These are phyloP conservation scores for Periphyllus acericola DNA, from an alignment of 2,888 invertebrate species.

Conservation along the genomic window DNA sequence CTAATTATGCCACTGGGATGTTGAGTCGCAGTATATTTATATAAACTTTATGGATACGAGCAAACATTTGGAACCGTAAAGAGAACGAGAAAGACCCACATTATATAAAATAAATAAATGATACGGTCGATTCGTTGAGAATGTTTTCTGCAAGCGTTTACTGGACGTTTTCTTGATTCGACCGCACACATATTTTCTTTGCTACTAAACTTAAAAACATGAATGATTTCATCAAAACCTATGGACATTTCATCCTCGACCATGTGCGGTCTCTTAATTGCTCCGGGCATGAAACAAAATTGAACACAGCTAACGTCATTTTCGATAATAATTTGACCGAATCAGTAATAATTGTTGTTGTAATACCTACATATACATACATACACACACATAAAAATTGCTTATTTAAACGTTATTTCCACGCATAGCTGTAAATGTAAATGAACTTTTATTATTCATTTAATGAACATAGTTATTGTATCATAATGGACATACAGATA, in stretches of 20 bases:
- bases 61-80: conserved; percentile 21
- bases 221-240: background rate
- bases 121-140: conserved; percentile 6
- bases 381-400: too few relatives aligned
- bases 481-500: too few relatives aligned
- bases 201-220: background rate
- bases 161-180: conserved; percentile 2
- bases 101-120: conserved; percentile 29
- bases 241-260: background rate
- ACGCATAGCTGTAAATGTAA: too few relatives aligned
- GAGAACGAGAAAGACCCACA: background rate
- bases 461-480: too few relatives aligned
- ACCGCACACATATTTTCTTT: background rate
- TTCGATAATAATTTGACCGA: too few relatives aligned
- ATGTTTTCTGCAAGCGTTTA: background rate
- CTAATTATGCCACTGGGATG: background rate
- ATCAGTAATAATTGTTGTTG: too few relatives aligned
- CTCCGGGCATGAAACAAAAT: background rate
- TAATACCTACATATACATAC: too few relatives aligned
- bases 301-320: background rate
- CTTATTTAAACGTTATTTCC: too few relatives aligned
- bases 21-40: background rate
- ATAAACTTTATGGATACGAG: background rate
- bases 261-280: background rate
- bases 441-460: too few relatives aligned